phyloP scores from a whole-genome alignment of 2,113 vertebrate species.

The Petromus typicus region DNA sequence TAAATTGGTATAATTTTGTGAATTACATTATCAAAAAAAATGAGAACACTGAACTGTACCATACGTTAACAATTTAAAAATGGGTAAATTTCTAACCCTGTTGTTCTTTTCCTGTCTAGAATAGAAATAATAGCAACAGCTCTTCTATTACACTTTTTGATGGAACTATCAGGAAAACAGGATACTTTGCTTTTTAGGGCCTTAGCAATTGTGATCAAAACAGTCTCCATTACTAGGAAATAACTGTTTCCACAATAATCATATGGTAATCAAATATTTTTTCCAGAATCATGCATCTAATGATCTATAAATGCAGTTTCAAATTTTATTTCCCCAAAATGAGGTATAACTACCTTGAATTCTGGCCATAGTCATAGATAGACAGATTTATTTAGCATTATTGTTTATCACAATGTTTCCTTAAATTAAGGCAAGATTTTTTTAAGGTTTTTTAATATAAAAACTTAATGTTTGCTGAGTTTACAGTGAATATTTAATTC shows the following conservation, averaged over 20 bases:
- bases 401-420: background rate
- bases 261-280: constrained; percentile 2
- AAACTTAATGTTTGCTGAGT: background rate
- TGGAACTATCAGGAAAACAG: background rate
- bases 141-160: background rate
- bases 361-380: background rate
- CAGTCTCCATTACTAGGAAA: background rate
- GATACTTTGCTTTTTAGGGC: background rate
- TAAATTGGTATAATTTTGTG: background rate
- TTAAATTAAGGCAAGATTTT: background rate
- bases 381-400: background rate
- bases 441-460: background rate
- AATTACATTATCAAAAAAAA: background rate
- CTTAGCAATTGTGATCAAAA: background rate
- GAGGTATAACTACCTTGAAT: background rate
- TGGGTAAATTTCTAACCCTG: background rate
- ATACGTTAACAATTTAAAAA: background rate
- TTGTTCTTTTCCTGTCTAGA: background rate
- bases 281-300: background rate
- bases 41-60: background rate
- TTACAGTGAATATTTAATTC: background rate
- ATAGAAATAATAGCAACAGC: background rate
- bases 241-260: background rate
- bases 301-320: background rate
- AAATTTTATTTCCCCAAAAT: background rate